These are phyloP conservation scores for Forbesichthys agassizii DNA, from an alignment of 2,113 vertebrate species.

Conservation along the genomic window DNA sequence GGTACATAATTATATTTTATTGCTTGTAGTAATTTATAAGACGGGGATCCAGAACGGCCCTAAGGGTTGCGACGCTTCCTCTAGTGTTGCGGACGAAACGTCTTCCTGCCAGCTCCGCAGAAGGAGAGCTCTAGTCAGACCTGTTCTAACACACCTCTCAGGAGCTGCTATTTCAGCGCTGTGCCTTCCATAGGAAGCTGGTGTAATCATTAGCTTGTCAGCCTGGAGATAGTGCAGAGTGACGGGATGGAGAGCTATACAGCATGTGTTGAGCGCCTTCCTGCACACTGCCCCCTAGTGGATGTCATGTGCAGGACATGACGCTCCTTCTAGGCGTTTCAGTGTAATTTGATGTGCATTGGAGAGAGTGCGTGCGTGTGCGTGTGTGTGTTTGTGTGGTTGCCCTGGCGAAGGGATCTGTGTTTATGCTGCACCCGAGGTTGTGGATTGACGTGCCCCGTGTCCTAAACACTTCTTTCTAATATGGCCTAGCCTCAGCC, in stretches of 20 bases:
- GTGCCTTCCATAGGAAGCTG: constrained; percentile 82
- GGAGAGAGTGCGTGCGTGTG: constrained; percentile 50
- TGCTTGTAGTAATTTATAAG: constrained; percentile 67
- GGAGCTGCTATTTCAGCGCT: constrained; percentile 79
- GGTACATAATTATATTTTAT: constrained; percentile 71
- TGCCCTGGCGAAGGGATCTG: constrained; percentile 40
- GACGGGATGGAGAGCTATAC: constrained; percentile 75
- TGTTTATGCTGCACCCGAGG: constrained; percentile 40
- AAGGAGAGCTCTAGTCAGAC: constrained; percentile 65
- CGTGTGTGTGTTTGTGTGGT: constrained; percentile 11
- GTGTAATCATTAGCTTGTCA: constrained; percentile 86
- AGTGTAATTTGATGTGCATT: constrained; percentile 34
- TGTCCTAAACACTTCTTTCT: no score
- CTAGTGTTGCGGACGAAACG: constrained; percentile 53
- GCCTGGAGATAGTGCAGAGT: constrained; percentile 75
- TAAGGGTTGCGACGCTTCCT: constrained; percentile 52
- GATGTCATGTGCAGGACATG: constrained; percentile 28
- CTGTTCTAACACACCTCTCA: constrained; percentile 66
- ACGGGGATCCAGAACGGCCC: constrained; percentile 51
- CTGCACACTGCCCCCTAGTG: constrained; percentile 30
- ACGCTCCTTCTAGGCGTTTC: constrained; percentile 8
- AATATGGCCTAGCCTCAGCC: no score
- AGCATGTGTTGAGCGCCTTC: constrained; percentile 52
- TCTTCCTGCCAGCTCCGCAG: constrained; percentile 63
- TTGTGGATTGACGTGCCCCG: no score